A percentile compares a stretch with the other conserved stretches of the same genome.
Evolutionary conservation across 2,797 vertebrate genomes (phyloP).

Genomic region (Chelmon rostratus): DNA sequence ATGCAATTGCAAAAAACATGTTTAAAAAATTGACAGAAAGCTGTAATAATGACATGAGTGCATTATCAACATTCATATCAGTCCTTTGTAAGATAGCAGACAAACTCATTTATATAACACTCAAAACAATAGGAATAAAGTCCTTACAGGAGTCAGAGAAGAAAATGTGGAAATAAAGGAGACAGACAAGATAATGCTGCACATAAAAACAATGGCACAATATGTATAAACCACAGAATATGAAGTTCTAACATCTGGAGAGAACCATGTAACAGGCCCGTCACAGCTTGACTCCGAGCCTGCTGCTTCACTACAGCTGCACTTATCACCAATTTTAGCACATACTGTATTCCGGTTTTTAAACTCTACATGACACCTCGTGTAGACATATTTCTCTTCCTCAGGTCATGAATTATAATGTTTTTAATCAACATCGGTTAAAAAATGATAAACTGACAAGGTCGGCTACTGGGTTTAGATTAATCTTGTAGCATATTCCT

Average conservation of each 20-base stretch:
- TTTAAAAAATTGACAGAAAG: background rate
- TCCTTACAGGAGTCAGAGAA: background rate
- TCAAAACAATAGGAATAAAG: background rate
- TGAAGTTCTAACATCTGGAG: background rate
- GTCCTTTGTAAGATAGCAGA: background rate
- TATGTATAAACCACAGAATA: background rate
- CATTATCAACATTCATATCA: background rate
- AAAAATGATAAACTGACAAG: background rate
- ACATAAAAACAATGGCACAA: background rate
- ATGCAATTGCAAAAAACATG: background rate
- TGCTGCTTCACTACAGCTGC: background rate
- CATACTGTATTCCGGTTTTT: background rate
- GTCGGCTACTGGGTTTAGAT: background rate
- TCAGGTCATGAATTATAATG: background rate
- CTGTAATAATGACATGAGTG: background rate
- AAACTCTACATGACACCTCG: background rate
- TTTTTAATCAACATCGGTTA: background rate
- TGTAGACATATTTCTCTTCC: background rate
- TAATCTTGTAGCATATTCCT: background rate
- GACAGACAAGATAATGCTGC: background rate
- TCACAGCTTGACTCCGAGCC: background rate
- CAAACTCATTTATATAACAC: background rate
- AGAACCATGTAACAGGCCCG: background rate
- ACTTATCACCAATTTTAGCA: constrained; percentile 1
- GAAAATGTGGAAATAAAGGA: background rate